phyloP scores from a whole-genome alignment of 1,140 invertebrate genomes.

The Sarcophaga bullata region DNA sequence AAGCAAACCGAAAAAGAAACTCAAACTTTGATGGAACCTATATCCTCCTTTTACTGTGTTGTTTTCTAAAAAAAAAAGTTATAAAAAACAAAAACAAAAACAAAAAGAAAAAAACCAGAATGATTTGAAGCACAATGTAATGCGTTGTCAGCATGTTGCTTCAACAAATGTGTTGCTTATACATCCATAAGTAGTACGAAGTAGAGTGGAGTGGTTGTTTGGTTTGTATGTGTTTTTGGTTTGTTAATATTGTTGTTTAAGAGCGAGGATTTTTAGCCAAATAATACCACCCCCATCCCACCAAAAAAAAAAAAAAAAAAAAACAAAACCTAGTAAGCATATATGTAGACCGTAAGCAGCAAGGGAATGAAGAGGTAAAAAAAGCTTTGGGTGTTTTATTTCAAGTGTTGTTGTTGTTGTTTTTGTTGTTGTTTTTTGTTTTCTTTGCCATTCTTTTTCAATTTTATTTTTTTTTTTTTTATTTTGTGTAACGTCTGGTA shows the following conservation, averaged over 20 bases:
- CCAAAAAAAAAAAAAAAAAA: neutral
- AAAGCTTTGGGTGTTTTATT: constrained; percentile 35
- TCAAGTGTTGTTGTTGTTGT: constrained; percentile 35
- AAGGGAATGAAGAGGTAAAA: no score
- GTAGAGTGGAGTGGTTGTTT: no score
- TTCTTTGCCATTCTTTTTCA: neutral
- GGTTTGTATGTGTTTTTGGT: no score
- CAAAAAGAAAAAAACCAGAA: constrained; percentile 20
- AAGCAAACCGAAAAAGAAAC: no score
- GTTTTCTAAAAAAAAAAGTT: no score
- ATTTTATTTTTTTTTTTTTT: neutral
- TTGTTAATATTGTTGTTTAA: no score
- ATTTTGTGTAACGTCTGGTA: neutral
- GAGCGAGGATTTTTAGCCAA: no score
- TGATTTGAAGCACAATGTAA: constrained; percentile 11
- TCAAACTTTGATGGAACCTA: no score
- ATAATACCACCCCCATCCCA: neutral
- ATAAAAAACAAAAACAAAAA: constrained; percentile 22
- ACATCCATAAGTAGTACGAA: no score
- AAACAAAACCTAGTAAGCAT: no score
- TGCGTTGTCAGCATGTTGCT: constrained; percentile 40
- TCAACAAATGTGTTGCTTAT: neutral
- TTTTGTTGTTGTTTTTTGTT: neutral
- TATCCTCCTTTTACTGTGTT: no score
- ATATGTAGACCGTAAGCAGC: no score